Evolutionary conservation across 2,797 vertebrate species (phyloP), one percentile per base, ranked within the genome.

Genomic region (Poeciliopsis turneri): DNA sequence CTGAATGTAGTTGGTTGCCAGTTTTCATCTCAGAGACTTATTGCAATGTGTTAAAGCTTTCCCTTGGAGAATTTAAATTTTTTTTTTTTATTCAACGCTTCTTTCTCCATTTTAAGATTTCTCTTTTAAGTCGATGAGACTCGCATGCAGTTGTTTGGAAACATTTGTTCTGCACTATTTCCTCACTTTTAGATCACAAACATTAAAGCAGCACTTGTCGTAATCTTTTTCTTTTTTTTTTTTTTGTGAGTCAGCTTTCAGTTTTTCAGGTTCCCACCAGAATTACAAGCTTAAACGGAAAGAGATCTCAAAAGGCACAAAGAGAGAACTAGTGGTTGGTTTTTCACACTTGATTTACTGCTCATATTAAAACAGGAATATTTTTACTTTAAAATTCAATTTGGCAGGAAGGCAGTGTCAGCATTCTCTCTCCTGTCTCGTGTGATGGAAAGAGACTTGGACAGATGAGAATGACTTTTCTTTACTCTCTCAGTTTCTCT

Each of bases 371-470:
- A 93, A 92, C 71, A 80, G 79, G 90, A 93, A 92, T 91, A 88
- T 90, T 91, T 46, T 92, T 89, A 90, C 83, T 84, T 87, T 84
- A 85, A 92, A 89, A 93, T 92, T 92, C 84, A 94, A 90, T 94
- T 90, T 89, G 83, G 84, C 84, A 78, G 77, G 88, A 90, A 18
- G 78, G 76, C 59, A 9, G 77, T 82, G 91, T 93, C 92, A 92
- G 92, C 92, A 81, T 84, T 92, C 90, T 90, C 77, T 75, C 80
- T 90, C 88, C 92, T 89, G 88, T 90, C 82, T 86, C 41, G 72
- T 74, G 84, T 80, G 72, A 89, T 86, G 73, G 82, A 82, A 85
- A 77, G 77, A 83, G 87, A 91, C 90, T 81, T 72, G 87, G 84
- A 92, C 83, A 79, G 88, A 92, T 90, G 86, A 79, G 45, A 86